A percentile compares a stretch with the other conserved stretches of the same genome.
Conservation (phyloP, 2,113 vertebrate genomes). For the Rhegmatorhina hoffmannsi region DNA sequence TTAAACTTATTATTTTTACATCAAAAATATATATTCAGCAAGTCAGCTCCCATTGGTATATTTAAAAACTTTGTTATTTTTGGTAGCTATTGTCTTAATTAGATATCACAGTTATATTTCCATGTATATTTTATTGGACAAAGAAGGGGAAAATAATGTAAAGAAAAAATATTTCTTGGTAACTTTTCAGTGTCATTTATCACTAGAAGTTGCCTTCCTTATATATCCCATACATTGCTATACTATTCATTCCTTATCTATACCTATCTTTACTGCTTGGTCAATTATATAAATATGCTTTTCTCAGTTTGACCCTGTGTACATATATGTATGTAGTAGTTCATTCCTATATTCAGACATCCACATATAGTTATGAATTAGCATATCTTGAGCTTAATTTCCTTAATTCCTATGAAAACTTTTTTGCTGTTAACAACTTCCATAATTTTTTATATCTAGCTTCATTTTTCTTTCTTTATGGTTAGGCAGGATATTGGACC, state of each 20-base stretch:
- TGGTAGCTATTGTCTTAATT: background rate
- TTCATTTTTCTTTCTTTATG: background rate
- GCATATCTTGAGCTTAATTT: background rate
- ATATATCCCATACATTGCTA: background rate
- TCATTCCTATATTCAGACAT: background rate
- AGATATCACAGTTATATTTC: background rate
- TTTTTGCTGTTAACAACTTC: accelerated
- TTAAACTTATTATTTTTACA: background rate
- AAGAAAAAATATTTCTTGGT: background rate
- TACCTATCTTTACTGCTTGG: background rate
- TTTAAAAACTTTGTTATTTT: background rate
- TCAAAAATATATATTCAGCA: background rate
- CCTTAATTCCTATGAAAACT: background rate
- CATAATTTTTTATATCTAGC: background rate
- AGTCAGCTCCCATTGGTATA: background rate
- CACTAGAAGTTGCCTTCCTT: background rate
- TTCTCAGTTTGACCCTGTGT: background rate
- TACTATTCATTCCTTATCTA: background rate
- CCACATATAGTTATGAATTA: background rate
- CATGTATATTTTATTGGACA: background rate
- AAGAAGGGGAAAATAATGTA: accelerated
- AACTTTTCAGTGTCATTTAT: background rate
- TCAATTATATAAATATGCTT: background rate
- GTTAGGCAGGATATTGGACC: background rate
- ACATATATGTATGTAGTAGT: background rate